A percentile compares a stretch with the other conserved stretches of the same genome.
These are phyloP conservation scores for Beris chalybata DNA, from an alignment of 2,888 invertebrate genomes.

Conservation along the genomic window DNA sequence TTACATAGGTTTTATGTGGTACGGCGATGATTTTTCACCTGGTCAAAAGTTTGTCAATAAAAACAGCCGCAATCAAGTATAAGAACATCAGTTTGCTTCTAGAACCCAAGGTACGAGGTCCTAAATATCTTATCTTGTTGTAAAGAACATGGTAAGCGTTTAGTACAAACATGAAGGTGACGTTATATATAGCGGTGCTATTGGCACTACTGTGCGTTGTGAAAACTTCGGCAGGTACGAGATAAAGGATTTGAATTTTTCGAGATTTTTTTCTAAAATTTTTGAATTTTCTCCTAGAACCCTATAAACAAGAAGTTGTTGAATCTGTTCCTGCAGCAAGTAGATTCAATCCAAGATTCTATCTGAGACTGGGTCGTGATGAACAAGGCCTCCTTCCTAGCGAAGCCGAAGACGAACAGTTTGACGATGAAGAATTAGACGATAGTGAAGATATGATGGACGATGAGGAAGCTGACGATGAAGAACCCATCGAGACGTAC, in stretches of 20 bases:
- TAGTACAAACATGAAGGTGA: background rate
- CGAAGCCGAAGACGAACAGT: conserved; percentile 11
- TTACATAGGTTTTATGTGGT: conserved; percentile 1
- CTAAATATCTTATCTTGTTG: conserved; percentile 16
- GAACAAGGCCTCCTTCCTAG: background rate
- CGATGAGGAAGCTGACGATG: background rate
- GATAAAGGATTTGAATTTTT: too few relatives aligned
- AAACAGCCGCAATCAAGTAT: conserved; percentile 16
- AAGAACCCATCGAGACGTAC: conserved; percentile 13
- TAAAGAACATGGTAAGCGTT: conserved; percentile 9
- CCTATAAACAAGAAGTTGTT: background rate
- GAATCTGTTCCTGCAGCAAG: conserved; percentile 5
- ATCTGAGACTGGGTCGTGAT: conserved; percentile 12
- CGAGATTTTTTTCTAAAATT: background rate
- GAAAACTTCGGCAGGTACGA: conserved; percentile 12
- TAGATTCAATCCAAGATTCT: conserved; percentile 13
- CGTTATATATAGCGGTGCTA: conserved; percentile 12
- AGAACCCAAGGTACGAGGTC: conserved; percentile 24
- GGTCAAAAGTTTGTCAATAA: conserved; percentile 22
- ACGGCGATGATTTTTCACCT: conserved; percentile 20
- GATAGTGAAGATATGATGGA: conserved; percentile 12
- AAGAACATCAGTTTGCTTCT: conserved; percentile 24
- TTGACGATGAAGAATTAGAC: conserved; percentile 5
- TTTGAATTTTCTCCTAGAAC: conserved; percentile 2
- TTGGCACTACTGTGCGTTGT: conserved; percentile 11